Evolutionary conservation across 2,797 vertebrate genomes (phyloP).

Genomic region (Channa striata): DNA sequence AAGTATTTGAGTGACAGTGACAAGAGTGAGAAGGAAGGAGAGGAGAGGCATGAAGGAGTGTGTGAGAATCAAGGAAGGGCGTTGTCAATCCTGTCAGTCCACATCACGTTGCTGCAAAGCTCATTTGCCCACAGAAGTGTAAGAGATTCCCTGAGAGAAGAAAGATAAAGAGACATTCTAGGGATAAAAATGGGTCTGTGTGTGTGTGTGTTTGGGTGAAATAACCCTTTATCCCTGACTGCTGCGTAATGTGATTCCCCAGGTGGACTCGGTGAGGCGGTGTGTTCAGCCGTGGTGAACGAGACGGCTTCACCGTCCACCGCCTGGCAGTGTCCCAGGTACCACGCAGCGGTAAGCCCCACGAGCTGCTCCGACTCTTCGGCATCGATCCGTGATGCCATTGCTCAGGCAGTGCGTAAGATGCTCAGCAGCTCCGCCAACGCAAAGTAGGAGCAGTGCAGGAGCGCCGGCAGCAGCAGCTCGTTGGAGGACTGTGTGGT

Average conservation of each 20-base stretch:
- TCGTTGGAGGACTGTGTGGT: slow-evolving; percentile 39
- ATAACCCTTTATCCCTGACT: not conserved
- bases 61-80: slow-evolving; percentile 31
- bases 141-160: slow-evolving; percentile 28
- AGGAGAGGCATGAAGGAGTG: not conserved
- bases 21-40: not conserved
- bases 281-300: slow-evolving; percentile 82
- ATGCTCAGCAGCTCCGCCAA: slow-evolving; percentile 76
- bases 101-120: slow-evolving; percentile 38
- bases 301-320: slow-evolving; percentile 83
- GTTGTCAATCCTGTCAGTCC: slow-evolving; percentile 37
- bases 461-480: not conserved
- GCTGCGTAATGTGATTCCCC: slow-evolving; percentile 22
- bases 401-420: slow-evolving; percentile 81
- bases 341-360: slow-evolving; percentile 83
- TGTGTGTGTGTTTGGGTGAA: slow-evolving; percentile 3
- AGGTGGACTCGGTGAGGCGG: slow-evolving; percentile 90
- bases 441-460: slow-evolving; percentile 65
- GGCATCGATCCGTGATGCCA: slow-evolving; percentile 85
- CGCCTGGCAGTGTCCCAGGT: slow-evolving; percentile 84
- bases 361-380: slow-evolving; percentile 84
- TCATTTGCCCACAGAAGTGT: slow-evolving; percentile 5
- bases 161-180: not conserved
- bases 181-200: not conserved
- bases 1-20: slow-evolving; percentile 20